Evolutionary conservation across 2,797 vertebrate species (phyloP).

Genomic region (Ispidina picta): DNA sequence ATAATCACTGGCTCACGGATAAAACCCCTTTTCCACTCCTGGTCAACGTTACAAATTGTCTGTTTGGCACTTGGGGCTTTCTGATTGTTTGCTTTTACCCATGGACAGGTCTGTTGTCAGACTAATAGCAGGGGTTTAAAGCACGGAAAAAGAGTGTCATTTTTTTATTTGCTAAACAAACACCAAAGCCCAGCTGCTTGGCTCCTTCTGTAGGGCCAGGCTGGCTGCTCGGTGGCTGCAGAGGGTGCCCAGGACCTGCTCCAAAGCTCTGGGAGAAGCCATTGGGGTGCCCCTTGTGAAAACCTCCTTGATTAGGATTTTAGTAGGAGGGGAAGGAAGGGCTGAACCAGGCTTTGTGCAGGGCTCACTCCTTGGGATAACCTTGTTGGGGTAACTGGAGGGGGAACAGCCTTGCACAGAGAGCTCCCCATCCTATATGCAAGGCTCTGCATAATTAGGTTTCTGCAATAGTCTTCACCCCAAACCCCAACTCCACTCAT

Average conservation of each 20-base stretch:
- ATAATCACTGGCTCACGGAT: rapidly evolving
- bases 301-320: neutral
- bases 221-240: neutral
- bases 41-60: rapidly evolving
- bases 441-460: neutral
- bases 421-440: neutral
- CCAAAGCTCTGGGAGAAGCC: neutral
- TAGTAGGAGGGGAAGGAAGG: rapidly evolving
- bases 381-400: neutral
- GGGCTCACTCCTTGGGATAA: no score
- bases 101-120: neutral
- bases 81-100: neutral
- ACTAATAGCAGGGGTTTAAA: neutral
- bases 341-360: neutral
- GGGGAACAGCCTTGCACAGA: rapidly evolving
- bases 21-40: neutral
- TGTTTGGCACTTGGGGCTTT: rapidly evolving
- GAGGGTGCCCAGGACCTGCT: neutral
- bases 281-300: rapidly evolving
- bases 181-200: rapidly evolving
- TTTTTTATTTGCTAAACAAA: neutral
- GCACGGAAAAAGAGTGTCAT: neutral
- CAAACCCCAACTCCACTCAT: neutral
- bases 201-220: neutral
- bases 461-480: neutral